Conservation (phyloP, 2,888 invertebrate genomes). For the Abscondita cerata region DNA sequence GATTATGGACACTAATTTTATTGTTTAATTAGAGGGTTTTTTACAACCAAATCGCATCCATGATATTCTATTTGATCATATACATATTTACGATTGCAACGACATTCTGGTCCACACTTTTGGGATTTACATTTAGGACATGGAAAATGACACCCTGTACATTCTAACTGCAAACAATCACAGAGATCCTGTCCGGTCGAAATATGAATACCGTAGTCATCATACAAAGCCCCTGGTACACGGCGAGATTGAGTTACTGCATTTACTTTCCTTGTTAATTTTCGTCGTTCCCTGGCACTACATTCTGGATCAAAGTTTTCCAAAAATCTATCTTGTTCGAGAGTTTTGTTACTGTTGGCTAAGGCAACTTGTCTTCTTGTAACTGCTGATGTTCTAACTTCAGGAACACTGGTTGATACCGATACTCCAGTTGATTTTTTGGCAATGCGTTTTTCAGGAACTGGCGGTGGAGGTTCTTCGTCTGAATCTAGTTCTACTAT, state of each 20-base stretch:
- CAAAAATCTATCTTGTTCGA: slow-evolving; percentile 49
- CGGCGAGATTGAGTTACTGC: slow-evolving; percentile 58
- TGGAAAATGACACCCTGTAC: slow-evolving; percentile 86
- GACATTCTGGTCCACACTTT: slow-evolving; percentile 85
- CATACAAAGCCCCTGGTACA: slow-evolving; percentile 67
- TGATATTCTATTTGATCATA: slow-evolving; percentile 82
- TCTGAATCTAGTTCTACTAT: slow-evolving; percentile 11
- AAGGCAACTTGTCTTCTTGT: slow-evolving; percentile 36
- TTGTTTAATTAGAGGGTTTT: slow-evolving; percentile 59
- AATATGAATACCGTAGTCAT: slow-evolving; percentile 73
- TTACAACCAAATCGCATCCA: slow-evolving; percentile 73
- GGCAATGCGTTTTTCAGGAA: slow-evolving; percentile 32
- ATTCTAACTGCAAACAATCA: slow-evolving; percentile 80
- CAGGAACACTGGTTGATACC: too few relatives aligned
- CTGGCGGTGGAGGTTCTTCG: not conserved
- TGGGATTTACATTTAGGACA: slow-evolving; percentile 75
- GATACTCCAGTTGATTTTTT: slow-evolving; percentile 36
- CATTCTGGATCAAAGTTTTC: slow-evolving; percentile 81
- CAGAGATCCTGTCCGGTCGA: slow-evolving; percentile 76
- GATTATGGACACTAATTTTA: not conserved
- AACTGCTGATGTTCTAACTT: slow-evolving; percentile 15
- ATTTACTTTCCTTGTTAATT: slow-evolving; percentile 72
- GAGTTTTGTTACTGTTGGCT: slow-evolving; percentile 31
- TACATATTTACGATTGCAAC: slow-evolving; percentile 77
- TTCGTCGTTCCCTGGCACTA: slow-evolving; percentile 78